Base-by-base conservation (phyloP, 2,113 vertebrate species). In the Zosterops hypoxanthus region DNA sequence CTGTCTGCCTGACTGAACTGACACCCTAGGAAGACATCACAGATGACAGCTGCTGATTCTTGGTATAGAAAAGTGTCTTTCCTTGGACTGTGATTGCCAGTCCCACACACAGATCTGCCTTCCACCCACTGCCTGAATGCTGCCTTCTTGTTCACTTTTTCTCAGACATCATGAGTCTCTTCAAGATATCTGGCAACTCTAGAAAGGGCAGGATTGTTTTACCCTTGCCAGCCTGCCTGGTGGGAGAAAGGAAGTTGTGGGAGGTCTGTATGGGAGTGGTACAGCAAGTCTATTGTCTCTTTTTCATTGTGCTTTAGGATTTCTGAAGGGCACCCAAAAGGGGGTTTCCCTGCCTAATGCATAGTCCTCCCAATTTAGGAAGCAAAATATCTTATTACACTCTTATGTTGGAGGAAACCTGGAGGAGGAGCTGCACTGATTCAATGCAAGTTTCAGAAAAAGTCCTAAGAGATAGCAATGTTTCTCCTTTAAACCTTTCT, bases 161-260 rank as follows among this genome's bases (percentile, higher is more conserved):
- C 49, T 90, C 36, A 69, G 49, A 25, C 6, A 53, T 20, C 8
- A 4, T 22, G 17, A 82, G 34, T 52, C 4, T 59, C 16, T 72
- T 42, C 2, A 5, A 56, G 33, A 44, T 60, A 64, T 52, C 57
- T 57, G 57, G 41, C 49, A 44, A 55, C 55, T 82, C 61, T 44
- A 69, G 72, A 96, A 90, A 92, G 68, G 47, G 12, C 36, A 80
- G 71, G 17, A 91, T 91, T 86, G 55, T 82, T 87, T 87, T 33
- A 34, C 8, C 8, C 49, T 21, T n/a, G 23, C 20, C 60, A 9
- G 42, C 52, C 49, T 91, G 61, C 50, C n/a, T 61, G 10, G 57
- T 53, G 39, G 71, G 66, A 83, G 63, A 90, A 31, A 87, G 85
- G 76, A 91, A 80, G 50, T 57, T 42, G 50, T 85, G 52, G 56